Conservation (phyloP, 2,113 vertebrate genomes). For the Collichthys lucidus region DNA sequence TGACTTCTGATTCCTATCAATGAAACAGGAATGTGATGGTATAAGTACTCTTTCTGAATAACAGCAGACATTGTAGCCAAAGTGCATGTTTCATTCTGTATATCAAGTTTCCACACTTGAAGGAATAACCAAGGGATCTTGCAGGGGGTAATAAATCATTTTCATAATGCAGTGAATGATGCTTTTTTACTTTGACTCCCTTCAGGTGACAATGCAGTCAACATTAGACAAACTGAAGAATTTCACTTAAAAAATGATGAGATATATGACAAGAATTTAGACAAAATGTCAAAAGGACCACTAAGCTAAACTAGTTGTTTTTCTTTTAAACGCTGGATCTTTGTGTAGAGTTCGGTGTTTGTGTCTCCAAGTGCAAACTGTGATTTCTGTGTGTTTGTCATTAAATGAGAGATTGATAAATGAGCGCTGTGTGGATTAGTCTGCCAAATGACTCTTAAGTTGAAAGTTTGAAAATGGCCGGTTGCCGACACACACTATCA, state of each 20-base stretch:
- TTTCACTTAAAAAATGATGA: not conserved
- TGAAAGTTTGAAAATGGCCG: conserved; percentile 32
- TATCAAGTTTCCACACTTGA: conserved; percentile 53
- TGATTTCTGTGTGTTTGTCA: conserved; percentile 18
- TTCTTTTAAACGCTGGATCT: not conserved
- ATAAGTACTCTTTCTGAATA: conserved; percentile 31
- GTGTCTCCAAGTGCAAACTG: not conserved
- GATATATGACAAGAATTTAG: not conserved
- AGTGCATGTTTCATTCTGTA: conserved; percentile 44
- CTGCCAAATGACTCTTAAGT: conserved; percentile 17
- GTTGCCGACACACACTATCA: conserved; percentile 28
- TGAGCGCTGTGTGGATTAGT: conserved; percentile 20
- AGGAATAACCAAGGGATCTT: not conserved
- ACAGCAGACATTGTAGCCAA: conserved; percentile 23
- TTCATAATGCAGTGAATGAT: conserved; percentile 6
- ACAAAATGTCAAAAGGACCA: not conserved
- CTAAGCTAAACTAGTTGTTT: not conserved
- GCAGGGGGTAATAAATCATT: conserved; percentile 15
- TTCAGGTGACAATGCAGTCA: not conserved
- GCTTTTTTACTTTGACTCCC: not conserved
- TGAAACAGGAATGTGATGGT: conserved; percentile 47
- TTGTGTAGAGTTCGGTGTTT: not conserved
- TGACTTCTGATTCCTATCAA: conserved; percentile 53
- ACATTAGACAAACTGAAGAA: not conserved
- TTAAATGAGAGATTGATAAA: conserved; percentile 59